Evolutionary conservation across 2,113 vertebrate genomes (phyloP).

Genomic region (Leucosticte australis): DNA sequence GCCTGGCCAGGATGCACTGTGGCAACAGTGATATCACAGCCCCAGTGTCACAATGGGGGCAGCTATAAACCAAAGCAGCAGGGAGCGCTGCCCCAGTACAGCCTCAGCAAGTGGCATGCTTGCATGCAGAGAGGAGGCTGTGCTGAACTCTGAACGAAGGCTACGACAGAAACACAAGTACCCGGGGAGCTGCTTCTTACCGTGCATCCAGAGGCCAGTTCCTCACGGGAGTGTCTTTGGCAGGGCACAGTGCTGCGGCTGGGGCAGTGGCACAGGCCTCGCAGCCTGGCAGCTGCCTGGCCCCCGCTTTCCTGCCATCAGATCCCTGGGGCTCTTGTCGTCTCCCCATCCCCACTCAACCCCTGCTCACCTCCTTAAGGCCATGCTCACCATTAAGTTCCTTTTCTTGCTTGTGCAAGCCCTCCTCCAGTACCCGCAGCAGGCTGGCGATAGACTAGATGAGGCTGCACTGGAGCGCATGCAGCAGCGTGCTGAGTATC

Average conservation of each 20-base stretch:
- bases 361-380: background rate
- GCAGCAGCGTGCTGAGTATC: no score
- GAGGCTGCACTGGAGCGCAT: accelerated
- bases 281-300: background rate
- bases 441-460: background rate
- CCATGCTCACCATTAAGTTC: background rate
- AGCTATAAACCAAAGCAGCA: no score
- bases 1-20: no score
- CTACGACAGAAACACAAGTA: accelerated
- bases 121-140: background rate
- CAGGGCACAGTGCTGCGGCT: no score
- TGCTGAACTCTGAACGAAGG: accelerated
- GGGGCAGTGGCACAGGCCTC: background rate
- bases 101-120: accelerated
- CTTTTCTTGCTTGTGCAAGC: background rate
- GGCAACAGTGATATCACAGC: background rate
- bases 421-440: background rate
- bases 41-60: background rate
- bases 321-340: background rate
- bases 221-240: accelerated
- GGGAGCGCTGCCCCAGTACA: background rate
- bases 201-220: background rate
- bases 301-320: no score
- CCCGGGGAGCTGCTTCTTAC: background rate
- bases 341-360: background rate